Conservation (phyloP, 2,888 invertebrate species). For the Calameuta idolon region DNA sequence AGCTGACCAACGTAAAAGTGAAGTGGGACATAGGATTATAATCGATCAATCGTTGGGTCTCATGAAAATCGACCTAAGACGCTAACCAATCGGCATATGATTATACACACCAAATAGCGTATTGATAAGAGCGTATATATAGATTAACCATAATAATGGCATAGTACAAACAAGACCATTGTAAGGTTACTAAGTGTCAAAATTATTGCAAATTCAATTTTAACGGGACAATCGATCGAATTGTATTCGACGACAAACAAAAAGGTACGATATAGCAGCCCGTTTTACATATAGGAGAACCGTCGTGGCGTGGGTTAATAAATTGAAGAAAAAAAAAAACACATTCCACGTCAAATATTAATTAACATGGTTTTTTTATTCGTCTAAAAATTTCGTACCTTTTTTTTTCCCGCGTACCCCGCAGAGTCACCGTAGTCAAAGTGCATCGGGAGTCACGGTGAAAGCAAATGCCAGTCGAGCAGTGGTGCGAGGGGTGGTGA, state of each 20-base stretch:
- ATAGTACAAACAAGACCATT: neutral
- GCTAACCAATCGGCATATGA: neutral
- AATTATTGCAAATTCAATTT: neutral
- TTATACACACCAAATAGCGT: too few species aligned
- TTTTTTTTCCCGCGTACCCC: neutral
- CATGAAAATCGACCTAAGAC: neutral
- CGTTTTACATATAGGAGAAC: neutral
- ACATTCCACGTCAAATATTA: too few species aligned
- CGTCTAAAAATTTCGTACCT: neutral
- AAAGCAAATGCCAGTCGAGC: slow-evolving; percentile 43
- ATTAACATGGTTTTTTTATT: neutral
- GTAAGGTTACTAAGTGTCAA: neutral
- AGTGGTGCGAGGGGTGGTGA: slow-evolving; percentile 7
- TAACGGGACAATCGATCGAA: neutral
- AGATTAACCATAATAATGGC: neutral
- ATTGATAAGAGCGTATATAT: too few species aligned
- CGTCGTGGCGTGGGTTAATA: neutral
- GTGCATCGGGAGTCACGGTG: slow-evolving; percentile 51
- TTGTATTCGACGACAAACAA: neutral
- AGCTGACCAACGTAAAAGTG: neutral
- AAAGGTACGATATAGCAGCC: neutral
- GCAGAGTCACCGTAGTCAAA: slow-evolving; percentile 34
- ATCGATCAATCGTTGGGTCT: neutral
- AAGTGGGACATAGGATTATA: neutral
- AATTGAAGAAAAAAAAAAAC: neutral